Evolutionary conservation across 1,140 invertebrate species (phyloP).

Genomic region (Papilio glaucus): DNA sequence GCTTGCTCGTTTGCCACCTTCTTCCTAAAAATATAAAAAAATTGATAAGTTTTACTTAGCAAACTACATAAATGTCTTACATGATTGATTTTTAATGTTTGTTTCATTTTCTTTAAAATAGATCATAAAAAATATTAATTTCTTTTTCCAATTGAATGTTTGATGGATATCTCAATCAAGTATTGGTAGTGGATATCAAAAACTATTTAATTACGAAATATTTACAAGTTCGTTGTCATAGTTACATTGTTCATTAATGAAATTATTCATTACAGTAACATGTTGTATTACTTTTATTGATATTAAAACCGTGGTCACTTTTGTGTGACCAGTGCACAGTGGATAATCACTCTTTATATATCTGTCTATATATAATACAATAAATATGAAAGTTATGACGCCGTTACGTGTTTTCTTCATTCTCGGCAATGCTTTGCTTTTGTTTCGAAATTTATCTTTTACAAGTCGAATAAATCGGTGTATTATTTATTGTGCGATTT

Average conservation of each 20-base stretch:
- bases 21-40: no score
- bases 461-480: not conserved
- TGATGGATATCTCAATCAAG: no score
- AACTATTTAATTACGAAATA: constrained; percentile 1
- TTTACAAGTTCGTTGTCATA: constrained; percentile 8
- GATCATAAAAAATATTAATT: no score
- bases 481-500: not conserved
- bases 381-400: constrained; percentile 24
- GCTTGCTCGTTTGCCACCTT: no score
- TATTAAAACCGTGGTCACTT: not conserved
- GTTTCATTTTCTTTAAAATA: no score
- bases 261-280: not conserved
- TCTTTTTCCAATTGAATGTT: no score
- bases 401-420: not conserved
- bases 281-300: not conserved
- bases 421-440: not conserved
- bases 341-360: not conserved
- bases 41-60: no score
- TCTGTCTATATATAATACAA: no score
- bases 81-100: no score
- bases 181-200: no score
- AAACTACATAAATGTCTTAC: no score
- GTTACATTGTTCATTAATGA: not conserved
- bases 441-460: constrained; percentile 13
- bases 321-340: not conserved